Evolutionary conservation across 2,888 invertebrate species (phyloP), one percentile per base, ranked within the genome.

Genomic region (Tricholauxania praeusta): DNA sequence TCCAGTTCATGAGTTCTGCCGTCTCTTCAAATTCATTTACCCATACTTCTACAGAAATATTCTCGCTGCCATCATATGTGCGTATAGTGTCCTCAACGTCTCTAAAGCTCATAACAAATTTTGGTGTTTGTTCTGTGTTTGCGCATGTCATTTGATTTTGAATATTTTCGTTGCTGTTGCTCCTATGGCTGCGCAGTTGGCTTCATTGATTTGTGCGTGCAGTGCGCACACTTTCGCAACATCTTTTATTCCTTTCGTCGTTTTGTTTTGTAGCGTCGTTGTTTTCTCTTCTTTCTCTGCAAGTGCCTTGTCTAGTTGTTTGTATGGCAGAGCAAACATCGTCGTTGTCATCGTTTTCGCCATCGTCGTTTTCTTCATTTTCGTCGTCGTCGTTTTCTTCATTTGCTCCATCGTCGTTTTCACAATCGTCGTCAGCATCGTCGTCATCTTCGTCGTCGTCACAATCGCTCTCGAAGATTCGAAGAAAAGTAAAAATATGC

Each of bases 11-110:
- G n/a, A 75, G 51, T 1, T 53, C 17, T 3, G 75, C 62, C 3
- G 53, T 73, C 62, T 76, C 75, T 32, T 76, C 72, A 51, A 76
- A 76, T 66, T 76, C 72, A 2, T 52, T 65, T 2, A 75, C 12
- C 71, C 75, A 75, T 12, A 48, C 52, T 5, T 59, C 53, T 1
- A 75, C 59, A 1, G 74, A 52, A 17, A 74, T 12, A 22, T 73
- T 72, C 47, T 69, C 72, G 7, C 32, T 55, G n/a, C 74, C 76
- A 28, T 72, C 70, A 32, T 73, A 73, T 5, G 52, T 14, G 32
- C 67, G 60, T 15, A 74, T 51, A 3, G 74, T 72, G 14, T 74
- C 72, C 53, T 76, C 74, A 22, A 76, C 71, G 52, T 76, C 74
- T 3, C 74, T 63, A 51, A 76, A 76, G 55, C 55, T 72, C 12